Percentiles rank a stretch among this genome's conserved stretches.
These are phyloP conservation scores for Drosophila orena DNA, from an alignment of 1,140 invertebrate species.

Conservation along the genomic window DNA sequence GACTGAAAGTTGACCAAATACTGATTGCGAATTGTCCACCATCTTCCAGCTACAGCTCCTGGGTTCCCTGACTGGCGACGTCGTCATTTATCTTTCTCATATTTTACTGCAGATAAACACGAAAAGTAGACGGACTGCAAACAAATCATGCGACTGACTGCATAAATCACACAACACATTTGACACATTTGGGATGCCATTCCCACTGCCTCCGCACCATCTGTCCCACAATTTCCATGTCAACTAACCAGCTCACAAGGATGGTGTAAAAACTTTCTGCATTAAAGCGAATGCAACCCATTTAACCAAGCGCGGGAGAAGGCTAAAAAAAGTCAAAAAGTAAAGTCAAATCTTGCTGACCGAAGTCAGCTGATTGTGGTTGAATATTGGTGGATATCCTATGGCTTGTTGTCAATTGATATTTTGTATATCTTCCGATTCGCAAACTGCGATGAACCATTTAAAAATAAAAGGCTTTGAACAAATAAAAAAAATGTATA, in stretches of 20 bases:
- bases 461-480: too few species aligned
- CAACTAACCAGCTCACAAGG: conserved; percentile 25
- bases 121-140: conserved; percentile 81
- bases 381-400: conserved; percentile 26
- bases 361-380: conserved; percentile 59
- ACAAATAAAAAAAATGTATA: too few species aligned
- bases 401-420: conserved; percentile 11
- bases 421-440: too few species aligned
- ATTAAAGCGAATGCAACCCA: conserved; percentile 53
- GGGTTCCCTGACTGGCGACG: conserved; percentile 25
- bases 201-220: conserved; percentile 19
- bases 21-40: conserved; percentile 65
- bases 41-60: conserved; percentile 22
- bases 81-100: conserved; percentile 82
- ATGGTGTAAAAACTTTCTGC: conserved; percentile 54
- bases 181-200: conserved; percentile 82
- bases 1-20: conserved; percentile 67
- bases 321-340: neutral
- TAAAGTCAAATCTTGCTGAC: conserved; percentile 24
- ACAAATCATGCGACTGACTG: conserved; percentile 83
- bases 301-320: conserved; percentile 11
- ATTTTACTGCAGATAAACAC: conserved; percentile 80
- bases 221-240: conserved; percentile 37
- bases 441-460: too few species aligned
- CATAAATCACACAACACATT: conserved; percentile 83